phyloP scores from a whole-genome alignment of 2,797 vertebrate genomes.

The Gallinago nigripennis region DNA sequence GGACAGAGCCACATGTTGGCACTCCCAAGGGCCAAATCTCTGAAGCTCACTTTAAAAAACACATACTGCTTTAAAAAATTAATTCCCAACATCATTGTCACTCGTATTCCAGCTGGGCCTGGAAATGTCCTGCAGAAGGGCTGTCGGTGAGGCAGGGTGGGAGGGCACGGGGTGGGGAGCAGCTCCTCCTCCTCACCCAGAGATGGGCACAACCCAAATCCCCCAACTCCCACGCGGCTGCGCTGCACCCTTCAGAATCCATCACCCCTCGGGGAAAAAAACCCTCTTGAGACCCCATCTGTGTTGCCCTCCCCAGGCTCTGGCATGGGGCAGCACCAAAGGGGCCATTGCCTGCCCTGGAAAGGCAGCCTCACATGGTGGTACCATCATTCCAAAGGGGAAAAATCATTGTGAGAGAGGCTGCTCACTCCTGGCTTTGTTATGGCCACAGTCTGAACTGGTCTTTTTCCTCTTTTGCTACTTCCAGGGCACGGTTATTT shows the following conservation, averaged over 20 bases:
- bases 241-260: background rate
- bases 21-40: background rate
- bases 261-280: background rate
- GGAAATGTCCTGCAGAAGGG: rapidly evolving
- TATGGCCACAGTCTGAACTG: rapidly evolving
- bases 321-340: background rate
- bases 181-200: background rate
- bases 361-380: rapidly evolving
- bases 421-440: background rate
- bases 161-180: background rate
- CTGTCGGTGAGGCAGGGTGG: background rate
- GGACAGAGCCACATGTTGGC: rapidly evolving
- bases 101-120: background rate
- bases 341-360: background rate
- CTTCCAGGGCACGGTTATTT: rapidly evolving
- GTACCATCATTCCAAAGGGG: background rate
- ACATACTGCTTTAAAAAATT: rapidly evolving
- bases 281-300: background rate
- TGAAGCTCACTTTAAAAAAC: background rate
- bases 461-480: background rate
- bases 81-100: rapidly evolving
- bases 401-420: background rate
- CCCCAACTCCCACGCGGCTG: background rate
- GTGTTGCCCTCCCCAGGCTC: background rate
- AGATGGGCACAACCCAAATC: background rate